phyloP scores from a whole-genome alignment of 2,797 vertebrate genomes.

The Neostethus bicornis region DNA sequence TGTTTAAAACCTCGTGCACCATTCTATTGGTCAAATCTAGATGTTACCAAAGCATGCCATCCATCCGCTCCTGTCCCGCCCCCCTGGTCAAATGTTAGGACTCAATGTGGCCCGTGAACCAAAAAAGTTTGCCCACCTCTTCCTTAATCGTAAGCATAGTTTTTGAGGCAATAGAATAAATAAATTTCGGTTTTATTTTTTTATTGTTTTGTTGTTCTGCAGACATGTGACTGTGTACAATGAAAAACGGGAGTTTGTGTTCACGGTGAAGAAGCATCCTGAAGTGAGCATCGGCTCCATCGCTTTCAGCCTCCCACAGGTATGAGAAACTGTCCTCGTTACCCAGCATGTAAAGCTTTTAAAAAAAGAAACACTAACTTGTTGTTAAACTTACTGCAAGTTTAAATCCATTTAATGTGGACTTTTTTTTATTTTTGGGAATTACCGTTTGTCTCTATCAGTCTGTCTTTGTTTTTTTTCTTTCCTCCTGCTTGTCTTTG shows the following conservation, averaged over 20 bases:
- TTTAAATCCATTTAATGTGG: not conserved
- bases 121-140: no score
- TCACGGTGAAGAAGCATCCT: conserved; percentile 86
- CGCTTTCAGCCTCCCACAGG: conserved; percentile 95
- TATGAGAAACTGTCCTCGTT: conserved; percentile 63
- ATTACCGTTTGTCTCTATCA: conserved; percentile 54
- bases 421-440: not conserved
- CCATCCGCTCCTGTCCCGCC: no score
- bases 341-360: no score
- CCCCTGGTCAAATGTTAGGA: no score
- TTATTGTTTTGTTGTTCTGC: not conserved
- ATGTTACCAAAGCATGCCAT: no score
- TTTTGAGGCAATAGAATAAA: no score
- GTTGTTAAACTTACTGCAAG: not conserved
- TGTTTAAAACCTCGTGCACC: no score
- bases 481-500: conserved; percentile 62
- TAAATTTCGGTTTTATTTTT: not conserved
- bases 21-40: no score
- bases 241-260: conserved; percentile 86
- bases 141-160: no score
- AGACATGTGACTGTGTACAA: conserved; percentile 92
- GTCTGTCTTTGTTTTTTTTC: conserved; percentile 59
- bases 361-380: no score
- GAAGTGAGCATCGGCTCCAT: conserved; percentile 84
- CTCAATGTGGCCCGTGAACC: no score